A percentile compares a stretch with the other conserved stretches of the same genome.
Evolutionary conservation across 2,888 invertebrate species (phyloP).

Genomic region (Cataglyphis livida): DNA sequence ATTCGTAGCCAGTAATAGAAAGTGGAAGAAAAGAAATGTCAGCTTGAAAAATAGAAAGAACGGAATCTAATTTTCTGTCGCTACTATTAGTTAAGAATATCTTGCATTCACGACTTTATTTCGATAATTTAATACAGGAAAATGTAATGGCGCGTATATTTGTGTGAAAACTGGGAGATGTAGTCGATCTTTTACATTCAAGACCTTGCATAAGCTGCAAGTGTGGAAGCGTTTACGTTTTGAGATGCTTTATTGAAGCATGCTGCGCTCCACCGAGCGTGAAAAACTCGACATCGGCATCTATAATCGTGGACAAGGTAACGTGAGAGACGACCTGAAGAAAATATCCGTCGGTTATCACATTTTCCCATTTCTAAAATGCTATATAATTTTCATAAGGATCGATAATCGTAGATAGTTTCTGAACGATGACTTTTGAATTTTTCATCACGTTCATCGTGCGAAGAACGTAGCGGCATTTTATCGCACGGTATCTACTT

Average conservation of each 20-base stretch:
- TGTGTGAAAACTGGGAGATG: not conserved
- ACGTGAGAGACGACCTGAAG: constrained; percentile 63
- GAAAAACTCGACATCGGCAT: constrained; percentile 66
- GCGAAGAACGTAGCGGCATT: not conserved
- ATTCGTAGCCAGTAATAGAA: not conserved
- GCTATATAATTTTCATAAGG: not conserved
- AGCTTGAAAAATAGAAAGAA: constrained; percentile 8
- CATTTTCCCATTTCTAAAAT: constrained; percentile 32
- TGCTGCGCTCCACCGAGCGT: constrained; percentile 65
- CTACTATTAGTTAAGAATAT: constrained; percentile 18
- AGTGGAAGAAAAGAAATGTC: not conserved
- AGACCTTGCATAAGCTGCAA: constrained; percentile 32
- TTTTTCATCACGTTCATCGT: constrained; percentile 16
- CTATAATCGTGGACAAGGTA: constrained; percentile 65
- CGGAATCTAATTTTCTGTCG: constrained; percentile 18
- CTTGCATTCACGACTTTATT: constrained; percentile 29
- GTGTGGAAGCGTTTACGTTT: constrained; percentile 50
- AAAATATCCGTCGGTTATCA: constrained; percentile 62
- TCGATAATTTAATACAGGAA: constrained; percentile 23
- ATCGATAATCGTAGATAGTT: constrained; percentile 18
- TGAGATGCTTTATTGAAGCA: constrained; percentile 52
- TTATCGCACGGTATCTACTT: not conserved
- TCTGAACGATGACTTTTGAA: constrained; percentile 32
- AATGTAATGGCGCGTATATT: not conserved
- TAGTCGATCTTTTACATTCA: constrained; percentile 22